phyloP scores from a whole-genome alignment of 2,113 vertebrate species.

The Todiramphus chloris region DNA sequence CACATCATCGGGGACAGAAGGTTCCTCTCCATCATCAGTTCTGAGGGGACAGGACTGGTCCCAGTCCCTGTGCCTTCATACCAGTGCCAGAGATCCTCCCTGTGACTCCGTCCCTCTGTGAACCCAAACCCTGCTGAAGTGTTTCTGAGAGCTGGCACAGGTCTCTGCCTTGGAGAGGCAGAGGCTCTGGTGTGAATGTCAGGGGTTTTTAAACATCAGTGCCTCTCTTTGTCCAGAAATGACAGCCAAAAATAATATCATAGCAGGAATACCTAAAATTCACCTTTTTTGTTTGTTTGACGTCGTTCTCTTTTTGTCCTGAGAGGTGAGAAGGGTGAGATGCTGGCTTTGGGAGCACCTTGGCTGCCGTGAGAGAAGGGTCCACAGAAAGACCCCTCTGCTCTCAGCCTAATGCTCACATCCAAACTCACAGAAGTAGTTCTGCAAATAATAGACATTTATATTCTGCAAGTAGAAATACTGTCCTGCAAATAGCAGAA shows the following conservation, averaged over 20 bases:
- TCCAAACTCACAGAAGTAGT: background rate
- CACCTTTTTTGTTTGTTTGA: background rate
- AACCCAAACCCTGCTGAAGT: background rate
- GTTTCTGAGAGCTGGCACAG: background rate
- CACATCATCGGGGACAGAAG: rapidly evolving
- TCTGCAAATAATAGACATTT: background rate
- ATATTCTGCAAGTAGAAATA: background rate
- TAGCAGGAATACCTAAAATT: background rate
- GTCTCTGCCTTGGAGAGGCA: background rate
- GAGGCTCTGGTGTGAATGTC: background rate
- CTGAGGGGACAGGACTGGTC: background rate
- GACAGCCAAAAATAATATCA: background rate
- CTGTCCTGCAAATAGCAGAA: background rate
- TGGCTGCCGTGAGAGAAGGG: background rate
- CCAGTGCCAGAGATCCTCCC: background rate
- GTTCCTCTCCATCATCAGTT: background rate
- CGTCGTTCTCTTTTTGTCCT: background rate
- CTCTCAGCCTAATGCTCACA: background rate
- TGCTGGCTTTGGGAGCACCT: background rate
- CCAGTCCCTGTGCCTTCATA: background rate
- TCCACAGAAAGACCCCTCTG: background rate
- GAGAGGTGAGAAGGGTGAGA: background rate
- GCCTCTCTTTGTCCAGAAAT: background rate
- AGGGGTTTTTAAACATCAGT: background rate
- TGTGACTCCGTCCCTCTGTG: background rate